Evolutionary conservation across 2,888 invertebrate species (phyloP), one percentile per base, ranked within the genome.

Genomic region (Aplocera efformata): DNA sequence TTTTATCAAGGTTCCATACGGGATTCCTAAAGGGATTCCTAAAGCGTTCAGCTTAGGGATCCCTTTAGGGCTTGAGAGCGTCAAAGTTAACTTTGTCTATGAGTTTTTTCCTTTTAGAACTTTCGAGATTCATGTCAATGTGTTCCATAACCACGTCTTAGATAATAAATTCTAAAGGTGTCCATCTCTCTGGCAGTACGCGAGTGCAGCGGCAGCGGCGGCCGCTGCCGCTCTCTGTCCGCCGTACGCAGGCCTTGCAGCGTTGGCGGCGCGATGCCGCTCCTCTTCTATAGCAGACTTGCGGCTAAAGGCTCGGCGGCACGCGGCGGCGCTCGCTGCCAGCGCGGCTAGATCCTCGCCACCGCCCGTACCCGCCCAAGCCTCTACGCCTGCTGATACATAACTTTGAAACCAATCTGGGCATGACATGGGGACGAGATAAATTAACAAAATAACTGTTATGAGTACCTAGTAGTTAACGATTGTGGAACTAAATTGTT

Each of bases 261-360:
- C 94, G 1, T 90, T 96, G 28, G 93, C 94, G 6, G 94, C 94
- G 8, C 93, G 94, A 46, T 94, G 94, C 64, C 94, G 95, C 77
- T 94, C 95, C 63, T 97, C 96, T 10, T 97, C 97, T 74, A 98
- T 98, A 72, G 98, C 97, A 0, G 98, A 98, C 84, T 90, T 98
- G 39, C 90, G 98, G 60, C 90, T 98, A 53, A 98, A 98, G 81
- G 98, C 98, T 10, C 93, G 96, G 72, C 93, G 96, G 61, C 98
- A 98, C 79, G 94, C 97, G 20, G 97, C 97, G 59, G 96, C 97
- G 0, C 84, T 98, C 35, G 96, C 92, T 1, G 88, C 92, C 10
- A 47, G 34, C 22, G 38, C 66, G 26, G 49, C 63, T 26, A 22
- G 46, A 4, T 8, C 41, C 7, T 33, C 36, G 8, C 34, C 43